Conservation (phyloP, 2,113 vertebrate species). For the Mus pahari region DNA sequence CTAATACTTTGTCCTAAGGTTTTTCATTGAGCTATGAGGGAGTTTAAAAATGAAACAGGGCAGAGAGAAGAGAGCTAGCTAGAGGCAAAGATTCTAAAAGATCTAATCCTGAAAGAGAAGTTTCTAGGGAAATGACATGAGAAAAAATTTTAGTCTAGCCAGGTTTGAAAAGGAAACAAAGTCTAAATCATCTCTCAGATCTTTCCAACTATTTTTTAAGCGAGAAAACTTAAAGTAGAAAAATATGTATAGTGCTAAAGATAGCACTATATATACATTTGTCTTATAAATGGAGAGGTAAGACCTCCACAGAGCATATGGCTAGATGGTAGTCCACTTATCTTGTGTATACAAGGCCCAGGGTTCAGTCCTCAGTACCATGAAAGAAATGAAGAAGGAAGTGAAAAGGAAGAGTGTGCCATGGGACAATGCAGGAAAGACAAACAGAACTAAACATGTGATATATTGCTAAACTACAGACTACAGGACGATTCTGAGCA, state of each 20-base stretch:
- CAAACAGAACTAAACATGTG: neutral
- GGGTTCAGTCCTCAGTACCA: neutral
- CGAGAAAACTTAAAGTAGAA: conserved; percentile 11
- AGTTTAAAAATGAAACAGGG: neutral
- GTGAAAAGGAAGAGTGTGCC: neutral
- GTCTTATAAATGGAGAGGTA: conserved; percentile 13
- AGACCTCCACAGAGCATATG: neutral
- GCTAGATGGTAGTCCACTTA: neutral
- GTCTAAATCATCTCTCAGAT: conserved; percentile 28
- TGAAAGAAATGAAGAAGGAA: neutral
- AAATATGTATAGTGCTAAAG: conserved; percentile 6
- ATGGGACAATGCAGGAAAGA: neutral
- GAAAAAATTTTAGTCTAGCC: neutral
- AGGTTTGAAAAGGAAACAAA: neutral
- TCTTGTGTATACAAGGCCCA: neutral
- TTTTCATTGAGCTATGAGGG: conserved; percentile 10
- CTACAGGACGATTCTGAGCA: neutral
- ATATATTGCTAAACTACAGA: neutral
- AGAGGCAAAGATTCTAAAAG: neutral
- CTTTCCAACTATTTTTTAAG: conserved; percentile 49
- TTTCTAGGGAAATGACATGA: neutral
- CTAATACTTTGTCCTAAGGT: conserved; percentile 7
- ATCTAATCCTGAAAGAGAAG: conserved; percentile 18
- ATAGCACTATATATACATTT: neutral
- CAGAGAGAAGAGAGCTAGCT: neutral